phyloP scores from a whole-genome alignment of 2,888 invertebrate species.

The Pachycephus smyrnensis region DNA sequence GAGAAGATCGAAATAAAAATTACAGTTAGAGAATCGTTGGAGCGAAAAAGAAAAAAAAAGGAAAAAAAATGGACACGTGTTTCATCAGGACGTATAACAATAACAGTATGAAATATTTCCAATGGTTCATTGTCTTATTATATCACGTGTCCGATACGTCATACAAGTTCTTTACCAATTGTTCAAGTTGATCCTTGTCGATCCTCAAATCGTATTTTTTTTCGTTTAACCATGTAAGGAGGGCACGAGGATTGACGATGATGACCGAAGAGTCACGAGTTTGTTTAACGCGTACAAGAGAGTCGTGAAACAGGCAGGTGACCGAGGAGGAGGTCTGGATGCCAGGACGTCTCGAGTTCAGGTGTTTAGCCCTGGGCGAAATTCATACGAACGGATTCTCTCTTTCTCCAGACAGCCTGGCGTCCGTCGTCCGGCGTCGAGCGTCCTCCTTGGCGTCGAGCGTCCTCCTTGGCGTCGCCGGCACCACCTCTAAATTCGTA shows the following conservation, averaged over 20 bases:
- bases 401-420: conserved; percentile 21
- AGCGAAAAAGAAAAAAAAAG: not conserved
- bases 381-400: not conserved
- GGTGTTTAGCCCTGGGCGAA: conserved; percentile 23
- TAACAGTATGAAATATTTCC: not conserved
- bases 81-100: not conserved
- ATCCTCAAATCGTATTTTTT: not conserved
- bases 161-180: not conserved
- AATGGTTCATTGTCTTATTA: not conserved
- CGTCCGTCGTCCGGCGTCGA: conserved; percentile 4
- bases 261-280: not conserved
- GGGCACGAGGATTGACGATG: not conserved
- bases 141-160: not conserved
- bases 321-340: not conserved
- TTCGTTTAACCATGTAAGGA: not conserved
- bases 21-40: not conserved
- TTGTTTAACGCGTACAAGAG: not conserved
- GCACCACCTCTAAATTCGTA: conserved; percentile 7
- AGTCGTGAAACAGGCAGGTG: not conserved
- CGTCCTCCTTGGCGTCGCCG: conserved; percentile 4
- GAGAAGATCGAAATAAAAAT: not conserved
- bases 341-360: not conserved
- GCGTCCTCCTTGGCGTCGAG: conserved; percentile 5
- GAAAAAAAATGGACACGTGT: not conserved
- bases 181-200: not conserved